Conservation (phyloP, 2,888 invertebrate genomes). For the Archaeoteleia sp. region DNA sequence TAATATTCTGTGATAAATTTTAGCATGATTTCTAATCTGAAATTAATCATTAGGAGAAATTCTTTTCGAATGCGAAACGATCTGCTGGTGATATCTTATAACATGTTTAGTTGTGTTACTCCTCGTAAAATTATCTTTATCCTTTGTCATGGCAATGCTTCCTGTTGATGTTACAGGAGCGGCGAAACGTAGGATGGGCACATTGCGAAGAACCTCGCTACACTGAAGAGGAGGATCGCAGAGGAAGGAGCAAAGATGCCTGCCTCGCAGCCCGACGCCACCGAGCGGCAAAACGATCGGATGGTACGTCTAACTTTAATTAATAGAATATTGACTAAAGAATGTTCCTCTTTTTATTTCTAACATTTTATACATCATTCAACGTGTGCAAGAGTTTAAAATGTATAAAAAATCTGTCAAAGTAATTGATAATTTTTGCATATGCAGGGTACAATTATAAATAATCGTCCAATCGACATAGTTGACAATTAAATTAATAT, state of each 20-base stretch:
- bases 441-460: no score
- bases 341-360: no score
- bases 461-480: no score
- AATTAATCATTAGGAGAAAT: no score
- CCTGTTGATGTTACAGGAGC: conserved; percentile 64
- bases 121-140: conserved; percentile 31
- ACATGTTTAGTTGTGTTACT: conserved; percentile 16
- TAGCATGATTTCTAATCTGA: background rate
- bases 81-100: conserved; percentile 22
- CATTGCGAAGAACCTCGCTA: conserved; percentile 64
- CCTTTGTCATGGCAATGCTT: conserved; percentile 53
- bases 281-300: conserved; percentile 71
- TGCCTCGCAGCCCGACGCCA: conserved; percentile 71
- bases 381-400: no score
- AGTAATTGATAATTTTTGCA: no score
- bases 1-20: no score
- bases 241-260: conserved; percentile 65
- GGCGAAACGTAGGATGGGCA: conserved; percentile 69
- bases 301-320: conserved; percentile 62
- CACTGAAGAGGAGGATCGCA: conserved; percentile 64
- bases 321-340: no score
- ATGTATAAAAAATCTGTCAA: no score
- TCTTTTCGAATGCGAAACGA: conserved; percentile 20
- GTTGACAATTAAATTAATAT: no score
- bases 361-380: no score